Conservation (phyloP, 2,888 invertebrate species). For the Drosophila koepferae region DNA sequence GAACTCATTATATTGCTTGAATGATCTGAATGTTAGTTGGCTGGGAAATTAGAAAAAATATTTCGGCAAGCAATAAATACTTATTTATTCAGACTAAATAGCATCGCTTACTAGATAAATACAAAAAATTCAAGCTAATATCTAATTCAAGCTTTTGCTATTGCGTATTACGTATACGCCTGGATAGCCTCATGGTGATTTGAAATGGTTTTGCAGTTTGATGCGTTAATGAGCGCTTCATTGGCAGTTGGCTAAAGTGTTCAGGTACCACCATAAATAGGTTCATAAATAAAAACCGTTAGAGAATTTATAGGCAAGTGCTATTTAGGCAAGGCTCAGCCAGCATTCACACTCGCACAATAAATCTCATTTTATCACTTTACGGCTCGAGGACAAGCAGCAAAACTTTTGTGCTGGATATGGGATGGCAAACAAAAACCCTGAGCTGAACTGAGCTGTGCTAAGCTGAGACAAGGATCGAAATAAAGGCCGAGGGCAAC, state of each 20-base stretch:
- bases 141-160: background rate
- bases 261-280: conserved; percentile 44
- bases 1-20: background rate
- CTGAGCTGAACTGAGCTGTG: conserved; percentile 24
- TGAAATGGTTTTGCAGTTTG: conserved; percentile 14
- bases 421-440: conserved; percentile 19
- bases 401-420: conserved; percentile 45
- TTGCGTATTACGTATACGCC: conserved; percentile 27
- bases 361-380: conserved; percentile 79
- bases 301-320: conserved; percentile 49
- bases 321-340: conserved; percentile 55
- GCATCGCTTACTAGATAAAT: background rate
- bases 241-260: conserved; percentile 1
- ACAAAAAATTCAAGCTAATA: background rate
- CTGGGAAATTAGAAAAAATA: background rate
- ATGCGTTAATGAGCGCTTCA: conserved; percentile 59
- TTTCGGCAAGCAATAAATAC: too few relatives aligned
- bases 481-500: conserved; percentile 32
- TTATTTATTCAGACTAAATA: conserved; percentile 2
- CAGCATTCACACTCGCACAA: conserved; percentile 36
- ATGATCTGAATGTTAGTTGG: background rate
- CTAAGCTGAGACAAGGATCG: conserved; percentile 7
- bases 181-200: conserved; percentile 4
- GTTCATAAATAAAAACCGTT: conserved; percentile 63
- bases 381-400: conserved; percentile 51